Conservation (phyloP, 2,888 invertebrate genomes). For the Ormyrus pomaceus region DNA sequence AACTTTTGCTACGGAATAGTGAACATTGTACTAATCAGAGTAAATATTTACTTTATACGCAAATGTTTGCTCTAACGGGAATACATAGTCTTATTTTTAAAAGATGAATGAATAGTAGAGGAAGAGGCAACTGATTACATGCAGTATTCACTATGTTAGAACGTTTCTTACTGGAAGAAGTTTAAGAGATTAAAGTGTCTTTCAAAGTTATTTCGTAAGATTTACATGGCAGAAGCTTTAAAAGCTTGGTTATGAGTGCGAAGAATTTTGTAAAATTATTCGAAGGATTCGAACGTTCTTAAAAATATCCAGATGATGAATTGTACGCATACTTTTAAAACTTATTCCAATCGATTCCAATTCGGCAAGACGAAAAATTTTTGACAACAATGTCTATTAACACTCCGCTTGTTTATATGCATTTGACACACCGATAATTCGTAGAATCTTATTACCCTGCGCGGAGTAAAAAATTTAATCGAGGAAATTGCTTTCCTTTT, state of each 20-base stretch:
- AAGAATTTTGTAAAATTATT: not conserved
- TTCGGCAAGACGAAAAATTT: slow-evolving; percentile 9
- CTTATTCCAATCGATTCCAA: slow-evolving; percentile 7
- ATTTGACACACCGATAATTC: slow-evolving; percentile 31
- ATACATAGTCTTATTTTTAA: too few relatives aligned
- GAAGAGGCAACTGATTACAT: too few relatives aligned
- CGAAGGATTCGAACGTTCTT: not conserved
- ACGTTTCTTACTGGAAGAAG: too few relatives aligned
- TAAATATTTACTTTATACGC: too few relatives aligned
- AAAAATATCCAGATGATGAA: not conserved
- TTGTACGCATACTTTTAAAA: not conserved
- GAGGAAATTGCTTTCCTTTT: slow-evolving; percentile 14
- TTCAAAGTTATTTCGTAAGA: not conserved
- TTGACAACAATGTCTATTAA: slow-evolving; percentile 34
- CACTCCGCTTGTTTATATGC: slow-evolving; percentile 41
- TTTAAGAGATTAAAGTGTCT: not conserved
- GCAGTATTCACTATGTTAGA: too few relatives aligned
- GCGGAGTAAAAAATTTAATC: slow-evolving; percentile 3
- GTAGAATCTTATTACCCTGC: slow-evolving; percentile 30
- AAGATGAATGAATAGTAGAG: too few relatives aligned
- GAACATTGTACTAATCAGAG: not conserved
- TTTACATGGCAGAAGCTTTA: not conserved
- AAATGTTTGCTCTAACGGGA: too few relatives aligned
- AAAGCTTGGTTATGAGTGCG: not conserved
- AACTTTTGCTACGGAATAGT: slow-evolving; percentile 8